These are phyloP conservation scores for Hedychridium roseum DNA, from an alignment of 2,888 invertebrate genomes.

Conservation along the genomic window DNA sequence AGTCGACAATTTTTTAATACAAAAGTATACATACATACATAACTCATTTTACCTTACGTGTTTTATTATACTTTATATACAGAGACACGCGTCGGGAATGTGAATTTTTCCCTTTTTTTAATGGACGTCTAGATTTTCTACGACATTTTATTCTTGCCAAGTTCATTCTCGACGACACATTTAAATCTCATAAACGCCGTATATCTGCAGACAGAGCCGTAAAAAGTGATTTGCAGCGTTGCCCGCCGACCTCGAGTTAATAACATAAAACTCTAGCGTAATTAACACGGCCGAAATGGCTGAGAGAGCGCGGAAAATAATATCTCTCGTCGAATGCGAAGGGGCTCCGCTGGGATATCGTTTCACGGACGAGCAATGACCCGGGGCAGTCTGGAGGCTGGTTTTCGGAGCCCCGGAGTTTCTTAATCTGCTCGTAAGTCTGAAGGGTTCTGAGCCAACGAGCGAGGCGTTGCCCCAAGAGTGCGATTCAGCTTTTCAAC, in stretches of 20 bases:
- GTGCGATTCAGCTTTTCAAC: conserved; percentile 52
- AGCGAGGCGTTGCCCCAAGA: conserved; percentile 49
- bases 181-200: no score
- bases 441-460: conserved; percentile 48
- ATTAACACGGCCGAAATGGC: conserved; percentile 31
- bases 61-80: no score
- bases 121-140: no score
- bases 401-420: conserved; percentile 43
- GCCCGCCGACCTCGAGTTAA: conserved; percentile 26
- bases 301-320: conserved; percentile 36
- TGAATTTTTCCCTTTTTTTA: no score
- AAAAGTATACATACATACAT: no score
- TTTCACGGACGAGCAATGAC: conserved; percentile 42
- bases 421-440: conserved; percentile 53
- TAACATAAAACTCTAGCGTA: conserved; percentile 36
- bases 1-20: no score
- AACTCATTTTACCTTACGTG: no score
- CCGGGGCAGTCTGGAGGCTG: conserved; percentile 43
- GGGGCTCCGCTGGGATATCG: conserved; percentile 39
- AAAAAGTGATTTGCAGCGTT: not conserved
- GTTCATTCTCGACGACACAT: no score
- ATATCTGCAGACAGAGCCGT: no score
- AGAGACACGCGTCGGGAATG: no score
- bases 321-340: conserved; percentile 36
- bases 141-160: no score